phyloP scores from a whole-genome alignment of 2,113 vertebrate species.

The Trogon surrucura region DNA sequence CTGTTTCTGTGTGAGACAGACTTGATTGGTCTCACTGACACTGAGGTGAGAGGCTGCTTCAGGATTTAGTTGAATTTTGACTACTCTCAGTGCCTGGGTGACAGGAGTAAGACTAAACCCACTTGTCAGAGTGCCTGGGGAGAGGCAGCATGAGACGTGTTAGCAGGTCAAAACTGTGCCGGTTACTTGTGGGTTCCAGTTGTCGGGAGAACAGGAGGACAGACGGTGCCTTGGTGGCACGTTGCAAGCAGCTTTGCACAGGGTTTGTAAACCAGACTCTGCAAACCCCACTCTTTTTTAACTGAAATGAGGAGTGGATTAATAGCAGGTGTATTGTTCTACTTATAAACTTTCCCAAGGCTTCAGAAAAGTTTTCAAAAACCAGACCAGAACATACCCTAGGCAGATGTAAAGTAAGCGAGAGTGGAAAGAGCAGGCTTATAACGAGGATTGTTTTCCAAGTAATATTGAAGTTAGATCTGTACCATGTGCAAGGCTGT shows the following conservation, averaged over 20 bases:
- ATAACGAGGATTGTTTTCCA: background rate
- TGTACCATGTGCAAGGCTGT: background rate
- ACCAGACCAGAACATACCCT: background rate
- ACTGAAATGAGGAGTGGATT: background rate
- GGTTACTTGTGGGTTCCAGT: background rate
- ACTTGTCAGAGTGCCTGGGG: background rate
- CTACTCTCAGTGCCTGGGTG: background rate
- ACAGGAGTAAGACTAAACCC: background rate
- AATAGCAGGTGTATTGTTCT: background rate
- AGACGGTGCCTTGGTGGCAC: background rate
- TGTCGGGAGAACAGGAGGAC: background rate
- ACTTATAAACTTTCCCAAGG: conserved; percentile 41
- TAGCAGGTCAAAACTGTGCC: background rate
- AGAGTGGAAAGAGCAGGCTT: background rate
- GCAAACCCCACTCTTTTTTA: background rate
- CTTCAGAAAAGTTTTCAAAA: background rate
- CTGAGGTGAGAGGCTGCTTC: background rate
- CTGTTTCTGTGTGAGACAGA: background rate
- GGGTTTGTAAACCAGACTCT: background rate
- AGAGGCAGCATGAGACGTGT: background rate
- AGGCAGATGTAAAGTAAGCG: background rate
- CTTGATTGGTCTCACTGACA: background rate
- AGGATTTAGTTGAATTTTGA: background rate
- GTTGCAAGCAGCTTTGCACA: background rate
- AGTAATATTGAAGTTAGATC: background rate